Base-by-base conservation (phyloP, 2,113 vertebrate genomes). In the Cebus imitator region DNA sequence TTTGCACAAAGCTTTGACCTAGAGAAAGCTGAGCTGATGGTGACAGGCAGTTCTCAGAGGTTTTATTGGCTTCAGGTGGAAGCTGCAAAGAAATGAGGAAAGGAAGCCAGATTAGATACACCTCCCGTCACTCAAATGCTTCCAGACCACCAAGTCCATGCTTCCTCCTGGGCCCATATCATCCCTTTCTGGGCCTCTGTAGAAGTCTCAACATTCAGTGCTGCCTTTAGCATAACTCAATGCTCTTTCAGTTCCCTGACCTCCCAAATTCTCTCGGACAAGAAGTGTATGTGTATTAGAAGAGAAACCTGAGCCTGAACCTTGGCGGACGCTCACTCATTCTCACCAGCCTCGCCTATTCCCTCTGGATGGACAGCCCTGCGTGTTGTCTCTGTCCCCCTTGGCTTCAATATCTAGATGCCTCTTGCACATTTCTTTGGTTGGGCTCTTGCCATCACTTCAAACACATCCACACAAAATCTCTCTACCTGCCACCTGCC, bases 1-100 rank as follows among this genome's bases (percentile, higher is more conserved):
- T 99, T 96, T 99, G 99, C 81, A 99, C 99, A 25, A 99, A 99
- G 97, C 99, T 99, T 96, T 99, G 99, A 30, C 98, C 98, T 7
- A 55, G 92, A 20, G 96, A 97, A 72, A 93, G 99, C 61, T 96
- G 98, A 21, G 96, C 4, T 6, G 97, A 87, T 0, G 96, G 66
- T 0, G 90, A 90, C 8, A 91, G 83, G 50, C 97, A 87, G 84
- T 97, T 91, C 90, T 97, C 92, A 11, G 97, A 96, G 78, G 95
- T 16, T 2, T 98, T 94, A 20, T 96, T 99, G 58, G 86, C 57
- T n/a, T 97, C 97, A 4, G 97, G 94, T 75, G 98, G 95, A 37
- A 92, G 98, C 99, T 99, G 68, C 78, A 94, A 95, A 98, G 91
- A 87, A 73, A 98, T 40, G 45, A 86, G 48, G 0, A 6, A 72